A percentile compares a stretch with the other conserved stretches of the same genome.
Conservation (phyloP, 2,113 vertebrate species). For the Alces alces region DNA sequence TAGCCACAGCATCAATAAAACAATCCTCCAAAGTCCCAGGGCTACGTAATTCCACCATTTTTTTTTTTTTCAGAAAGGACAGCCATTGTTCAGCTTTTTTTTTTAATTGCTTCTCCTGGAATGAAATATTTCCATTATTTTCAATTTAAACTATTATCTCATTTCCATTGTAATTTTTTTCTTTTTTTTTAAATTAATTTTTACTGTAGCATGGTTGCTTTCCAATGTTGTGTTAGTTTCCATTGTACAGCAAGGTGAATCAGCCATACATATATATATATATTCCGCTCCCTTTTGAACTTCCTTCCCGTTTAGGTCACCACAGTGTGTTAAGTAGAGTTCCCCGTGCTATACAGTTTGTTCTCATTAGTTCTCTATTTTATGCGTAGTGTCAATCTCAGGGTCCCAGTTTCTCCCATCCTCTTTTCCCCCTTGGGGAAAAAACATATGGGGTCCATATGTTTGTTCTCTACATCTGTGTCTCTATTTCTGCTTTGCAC, state of each 20-base stretch:
- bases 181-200: neutral
- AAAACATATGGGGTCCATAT: neutral
- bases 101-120: neutral
- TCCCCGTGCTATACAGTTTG: neutral
- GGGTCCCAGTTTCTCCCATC: neutral
- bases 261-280: neutral
- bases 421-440: neutral
- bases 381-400: neutral
- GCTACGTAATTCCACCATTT: neutral
- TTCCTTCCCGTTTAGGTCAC: neutral
- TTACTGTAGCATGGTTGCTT: neutral
- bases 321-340: neutral
- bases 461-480: neutral
- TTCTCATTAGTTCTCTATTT: neutral
- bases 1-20: neutral
- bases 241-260: neutral
- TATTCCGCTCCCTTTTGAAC: neutral
- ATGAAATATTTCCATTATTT: neutral
- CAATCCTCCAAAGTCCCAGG: neutral
- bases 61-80: neutral
- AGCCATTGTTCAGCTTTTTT: neutral
- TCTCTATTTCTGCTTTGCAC: neutral
- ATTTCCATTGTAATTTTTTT: neutral
- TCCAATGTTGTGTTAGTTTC: neutral
- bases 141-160: neutral